phyloP scores from a whole-genome alignment of 64 coral and sea anemone species.

The Montipora cactus region DNA sequence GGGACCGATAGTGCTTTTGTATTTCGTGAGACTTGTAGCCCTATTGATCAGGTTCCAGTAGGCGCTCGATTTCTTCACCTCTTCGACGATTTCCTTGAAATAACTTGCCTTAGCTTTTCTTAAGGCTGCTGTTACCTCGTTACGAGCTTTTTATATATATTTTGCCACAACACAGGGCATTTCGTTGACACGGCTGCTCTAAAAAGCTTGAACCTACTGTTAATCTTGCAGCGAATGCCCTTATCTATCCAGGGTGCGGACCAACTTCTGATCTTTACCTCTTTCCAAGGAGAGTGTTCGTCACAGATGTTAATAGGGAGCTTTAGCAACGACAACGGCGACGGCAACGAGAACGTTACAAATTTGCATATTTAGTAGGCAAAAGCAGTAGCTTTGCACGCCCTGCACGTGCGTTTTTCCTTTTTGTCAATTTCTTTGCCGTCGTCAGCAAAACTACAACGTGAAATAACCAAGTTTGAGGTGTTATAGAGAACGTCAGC shows the following conservation, averaged over 20 bases:
- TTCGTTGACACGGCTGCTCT: slow-evolving; percentile 24
- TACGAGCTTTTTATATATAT: slow-evolving; percentile 30
- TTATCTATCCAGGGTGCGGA: slow-evolving; percentile 23
- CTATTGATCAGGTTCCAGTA: slow-evolving; percentile 24
- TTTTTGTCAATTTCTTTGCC: too few species aligned
- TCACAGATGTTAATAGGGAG: slow-evolving; percentile 2
- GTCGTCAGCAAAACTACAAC: too few species aligned
- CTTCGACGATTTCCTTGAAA: not conserved
- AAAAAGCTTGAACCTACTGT: slow-evolving; percentile 49
- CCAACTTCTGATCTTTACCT: slow-evolving; percentile 29
- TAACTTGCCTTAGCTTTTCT: slow-evolving; percentile 41
- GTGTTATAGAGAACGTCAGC: too few species aligned
- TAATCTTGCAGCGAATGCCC: slow-evolving; percentile 17
- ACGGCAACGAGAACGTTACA: too few species aligned
- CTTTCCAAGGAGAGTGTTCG: slow-evolving; percentile 23
- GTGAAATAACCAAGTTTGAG: too few species aligned
- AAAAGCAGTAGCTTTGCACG: too few species aligned
- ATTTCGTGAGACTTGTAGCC: too few species aligned
- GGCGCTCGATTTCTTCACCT: not conserved
- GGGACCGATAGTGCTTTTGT: too few species aligned
- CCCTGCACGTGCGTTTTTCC: too few species aligned
- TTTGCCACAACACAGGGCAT: not conserved
- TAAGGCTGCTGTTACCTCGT: not conserved
- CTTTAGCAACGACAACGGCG: too few species aligned
- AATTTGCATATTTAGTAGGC: too few species aligned